phyloP scores from a whole-genome alignment of 30 jellyfish, hydroid and myxozoan genomes.

The Hydractinia symbiolongicarpus region DNA sequence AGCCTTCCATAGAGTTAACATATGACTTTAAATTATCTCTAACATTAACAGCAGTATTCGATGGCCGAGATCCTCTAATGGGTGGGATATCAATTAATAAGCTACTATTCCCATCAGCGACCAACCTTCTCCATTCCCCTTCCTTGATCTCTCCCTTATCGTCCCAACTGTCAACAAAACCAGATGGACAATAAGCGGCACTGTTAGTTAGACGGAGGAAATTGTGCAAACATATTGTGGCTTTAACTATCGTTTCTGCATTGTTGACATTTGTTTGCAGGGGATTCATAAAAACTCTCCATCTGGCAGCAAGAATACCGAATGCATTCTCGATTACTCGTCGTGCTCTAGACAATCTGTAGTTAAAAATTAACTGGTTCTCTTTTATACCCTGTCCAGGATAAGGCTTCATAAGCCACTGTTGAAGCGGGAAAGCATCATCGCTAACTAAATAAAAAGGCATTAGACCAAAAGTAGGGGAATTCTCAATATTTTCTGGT shows the following conservation, averaged over 20 bases:
- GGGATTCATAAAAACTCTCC: not conserved
- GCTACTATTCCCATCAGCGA: no score
- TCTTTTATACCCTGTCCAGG: not conserved
- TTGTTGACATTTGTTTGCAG: not conserved
- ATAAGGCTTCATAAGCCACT: not conserved
- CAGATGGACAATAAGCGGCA: not conserved
- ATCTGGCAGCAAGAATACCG: conserved; percentile 16
- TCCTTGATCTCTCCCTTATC: not conserved
- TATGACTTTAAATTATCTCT: no score
- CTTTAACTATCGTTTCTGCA: not conserved
- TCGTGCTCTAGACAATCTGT: conserved; percentile 15
- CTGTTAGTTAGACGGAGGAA: not conserved
- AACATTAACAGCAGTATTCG: no score
- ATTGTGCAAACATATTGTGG: not conserved
- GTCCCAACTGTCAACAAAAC: not conserved
- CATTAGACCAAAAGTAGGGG: no score
- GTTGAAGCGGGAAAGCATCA: not conserved
- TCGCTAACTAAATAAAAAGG: not conserved
- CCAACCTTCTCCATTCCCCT: conserved; percentile 4
- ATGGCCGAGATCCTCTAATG: no score
- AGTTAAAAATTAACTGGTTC: not conserved
- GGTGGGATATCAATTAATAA: no score
- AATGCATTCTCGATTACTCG: conserved; percentile 20
- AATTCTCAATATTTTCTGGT: not conserved
- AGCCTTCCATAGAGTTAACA: no score